These are phyloP conservation scores for Idaea dimidiata DNA, from an alignment of 2,888 invertebrate species.

Conservation along the genomic window DNA sequence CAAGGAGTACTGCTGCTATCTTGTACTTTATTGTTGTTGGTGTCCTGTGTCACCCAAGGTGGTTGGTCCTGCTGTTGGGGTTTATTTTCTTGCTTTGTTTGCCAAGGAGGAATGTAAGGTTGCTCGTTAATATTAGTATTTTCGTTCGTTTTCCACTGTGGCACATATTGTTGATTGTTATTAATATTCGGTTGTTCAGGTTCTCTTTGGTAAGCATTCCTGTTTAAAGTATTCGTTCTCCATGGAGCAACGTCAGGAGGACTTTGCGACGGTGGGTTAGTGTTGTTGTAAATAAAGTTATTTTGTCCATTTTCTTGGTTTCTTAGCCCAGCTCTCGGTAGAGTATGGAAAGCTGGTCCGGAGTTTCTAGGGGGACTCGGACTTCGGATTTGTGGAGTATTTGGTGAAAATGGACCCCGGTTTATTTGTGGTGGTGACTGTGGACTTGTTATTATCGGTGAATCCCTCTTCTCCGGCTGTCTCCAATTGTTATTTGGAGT, in stretches of 20 bases:
- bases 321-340: slow-evolving; percentile 61
- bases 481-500: slow-evolving; percentile 72
- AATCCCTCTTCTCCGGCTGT: slow-evolving; percentile 71
- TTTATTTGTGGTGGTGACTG: slow-evolving; percentile 51
- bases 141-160: slow-evolving; percentile 65
- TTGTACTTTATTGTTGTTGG: slow-evolving; percentile 56
- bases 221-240: slow-evolving; percentile 65
- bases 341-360: slow-evolving; percentile 58
- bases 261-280: slow-evolving; percentile 42
- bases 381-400: slow-evolving; percentile 47
- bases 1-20: slow-evolving; percentile 50
- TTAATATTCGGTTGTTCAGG: slow-evolving; percentile 43
- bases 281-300: slow-evolving; percentile 53
- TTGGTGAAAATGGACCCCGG: slow-evolving; percentile 56
- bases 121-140: slow-evolving; percentile 53
- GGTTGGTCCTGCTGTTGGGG: slow-evolving; percentile 51
- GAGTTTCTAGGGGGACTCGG: slow-evolving; percentile 48
- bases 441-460: slow-evolving; percentile 57
- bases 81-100: slow-evolving; percentile 53
- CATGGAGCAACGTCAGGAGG: slow-evolving; percentile 61
- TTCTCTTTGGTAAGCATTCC: slow-evolving; percentile 54
- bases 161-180: slow-evolving; percentile 53
- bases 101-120: slow-evolving; percentile 52
- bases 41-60: slow-evolving; percentile 56
- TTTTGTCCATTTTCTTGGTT: slow-evolving; percentile 54